These are phyloP conservation scores for Potorous gilbertii DNA, from an alignment of 2,797 vertebrate species.

Conservation along the genomic window DNA sequence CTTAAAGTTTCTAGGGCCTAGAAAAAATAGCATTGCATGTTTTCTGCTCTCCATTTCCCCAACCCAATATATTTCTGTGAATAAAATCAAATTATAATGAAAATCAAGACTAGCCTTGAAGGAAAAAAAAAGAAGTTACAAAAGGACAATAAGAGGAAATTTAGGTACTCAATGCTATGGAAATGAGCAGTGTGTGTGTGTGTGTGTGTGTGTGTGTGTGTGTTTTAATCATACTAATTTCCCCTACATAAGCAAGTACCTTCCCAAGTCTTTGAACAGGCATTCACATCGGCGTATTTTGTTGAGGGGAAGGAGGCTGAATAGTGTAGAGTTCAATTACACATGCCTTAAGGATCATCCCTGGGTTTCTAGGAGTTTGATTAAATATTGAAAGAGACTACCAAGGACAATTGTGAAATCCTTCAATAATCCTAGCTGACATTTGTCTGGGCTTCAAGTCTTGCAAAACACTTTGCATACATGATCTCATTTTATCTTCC, in stretches of 20 bases:
- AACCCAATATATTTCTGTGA: neutral
- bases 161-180: neutral
- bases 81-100: constrained; percentile 40
- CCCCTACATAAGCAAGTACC: neutral
- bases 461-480: neutral
- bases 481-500: neutral
- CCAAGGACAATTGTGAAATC: neutral
- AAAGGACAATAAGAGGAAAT: neutral
- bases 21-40: neutral
- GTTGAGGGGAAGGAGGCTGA: neutral
- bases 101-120: neutral
- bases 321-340: neutral
- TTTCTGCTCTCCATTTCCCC: neutral
- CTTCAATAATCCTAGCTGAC: neutral
- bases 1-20: neutral
- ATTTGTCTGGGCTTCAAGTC: neutral
- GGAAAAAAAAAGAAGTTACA: neutral
- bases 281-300: neutral
- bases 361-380: neutral
- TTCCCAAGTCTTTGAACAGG: neutral
- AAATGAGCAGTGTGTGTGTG: neutral
- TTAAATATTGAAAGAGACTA: neutral
- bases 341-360: neutral
- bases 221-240: neutral
- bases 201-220: neutral